Percentiles rank a stretch among this genome's conserved stretches.
Evolutionary conservation across 2,888 invertebrate genomes (phyloP).

Genomic region (Noctua fimbriata): DNA sequence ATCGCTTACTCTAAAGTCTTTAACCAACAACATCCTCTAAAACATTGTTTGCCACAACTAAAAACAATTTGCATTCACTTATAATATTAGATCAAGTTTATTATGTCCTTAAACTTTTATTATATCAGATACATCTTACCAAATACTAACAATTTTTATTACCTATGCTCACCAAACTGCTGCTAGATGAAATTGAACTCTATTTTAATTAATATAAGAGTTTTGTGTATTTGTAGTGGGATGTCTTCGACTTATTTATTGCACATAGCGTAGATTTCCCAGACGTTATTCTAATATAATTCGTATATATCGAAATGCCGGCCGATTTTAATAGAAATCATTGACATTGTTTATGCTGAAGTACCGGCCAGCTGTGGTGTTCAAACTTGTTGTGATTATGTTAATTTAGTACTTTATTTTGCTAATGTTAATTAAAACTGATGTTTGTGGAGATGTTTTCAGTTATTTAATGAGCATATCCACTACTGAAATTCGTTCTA

Average conservation of each 20-base stretch:
- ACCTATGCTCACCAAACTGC: neutral
- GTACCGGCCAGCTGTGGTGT: constrained; percentile 78
- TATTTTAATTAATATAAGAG: constrained; percentile 66
- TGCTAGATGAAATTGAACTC: constrained; percentile 64
- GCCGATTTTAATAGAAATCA: constrained; percentile 88
- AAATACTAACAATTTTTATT: constrained; percentile 72
- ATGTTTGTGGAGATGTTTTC: neutral
- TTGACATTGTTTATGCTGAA: constrained; percentile 88
- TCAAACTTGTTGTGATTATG: constrained; percentile 77
- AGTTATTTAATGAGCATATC: neutral
- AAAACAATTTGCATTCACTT: constrained; percentile 62
- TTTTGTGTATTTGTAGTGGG: constrained; percentile 32
- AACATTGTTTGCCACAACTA: constrained; percentile 8
- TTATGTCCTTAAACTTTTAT: constrained; percentile 83
- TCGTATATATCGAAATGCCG: constrained; percentile 87
- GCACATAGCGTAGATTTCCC: constrained; percentile 86
- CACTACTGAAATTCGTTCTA: neutral
- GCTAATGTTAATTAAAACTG: neutral
- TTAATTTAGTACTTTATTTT: constrained; percentile 13
- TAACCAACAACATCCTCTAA: neutral
- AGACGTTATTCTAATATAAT: constrained; percentile 84
- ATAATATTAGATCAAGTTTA: constrained; percentile 52
- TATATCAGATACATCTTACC: constrained; percentile 78
- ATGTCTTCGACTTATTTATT: constrained; percentile 81
- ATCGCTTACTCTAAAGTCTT: neutral